A percentile compares a stretch with the other conserved stretches of the same genome.
phyloP scores from a whole-genome alignment of 2,113 vertebrate genomes.

The pig (Sus scrofa) region T2T-Sscrofa CM000819.6:141678001-141678500 shows the following conservation, averaged over 20 bases:
- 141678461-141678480: background rate
- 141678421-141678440: background rate
- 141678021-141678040: background rate
- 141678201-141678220: background rate
- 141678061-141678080: background rate
- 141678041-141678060: background rate
- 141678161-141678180: background rate
- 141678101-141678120: background rate
- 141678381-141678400: background rate
- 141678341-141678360: background rate
- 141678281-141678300: background rate
- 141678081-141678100: background rate
- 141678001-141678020: background rate
- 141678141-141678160: background rate
- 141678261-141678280: background rate
- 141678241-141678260: background rate
- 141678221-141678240: background rate
- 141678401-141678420: background rate
- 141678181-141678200: background rate
- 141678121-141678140: background rate
- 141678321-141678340: background rate
- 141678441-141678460: fast-evolving
- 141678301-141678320: background rate
- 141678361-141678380: background rate
- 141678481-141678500: background rate